These are phyloP conservation scores for Sphaerophoria rueppellii DNA, from an alignment of 2,888 invertebrate genomes.

Conservation along the genomic window DNA sequence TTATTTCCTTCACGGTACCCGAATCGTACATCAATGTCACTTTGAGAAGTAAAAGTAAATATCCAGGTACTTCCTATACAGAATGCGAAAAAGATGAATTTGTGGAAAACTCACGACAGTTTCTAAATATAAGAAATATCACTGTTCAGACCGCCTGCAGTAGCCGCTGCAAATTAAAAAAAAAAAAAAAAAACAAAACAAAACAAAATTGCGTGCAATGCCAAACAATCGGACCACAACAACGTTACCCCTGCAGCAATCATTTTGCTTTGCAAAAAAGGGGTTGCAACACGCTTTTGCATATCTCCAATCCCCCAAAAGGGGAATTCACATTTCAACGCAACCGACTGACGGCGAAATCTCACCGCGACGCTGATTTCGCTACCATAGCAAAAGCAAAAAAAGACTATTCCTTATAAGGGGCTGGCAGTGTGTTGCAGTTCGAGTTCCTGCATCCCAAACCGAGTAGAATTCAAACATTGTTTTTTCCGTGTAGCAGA, in stretches of 20 bases:
- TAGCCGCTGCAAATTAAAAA: too few species aligned
- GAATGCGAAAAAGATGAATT: slow-evolving; percentile 60
- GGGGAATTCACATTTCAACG: slow-evolving; percentile 73
- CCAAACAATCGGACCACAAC: slow-evolving; percentile 55
- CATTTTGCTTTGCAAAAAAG: slow-evolving; percentile 58
- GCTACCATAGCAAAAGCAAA: slow-evolving; percentile 51
- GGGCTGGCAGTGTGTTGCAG: slow-evolving; percentile 8
- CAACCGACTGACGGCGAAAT: slow-evolving; percentile 42
- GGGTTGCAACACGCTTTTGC: slow-evolving; percentile 73
- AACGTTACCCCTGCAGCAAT: slow-evolving; percentile 63
- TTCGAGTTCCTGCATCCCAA: slow-evolving; percentile 32
- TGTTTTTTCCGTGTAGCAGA: slow-evolving; percentile 17
- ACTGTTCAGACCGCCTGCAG: slow-evolving; percentile 30
- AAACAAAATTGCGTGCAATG: slow-evolving; percentile 44
- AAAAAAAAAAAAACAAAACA: too few species aligned
- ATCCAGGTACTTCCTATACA: slow-evolving; percentile 51
- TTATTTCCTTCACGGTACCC: too few species aligned
- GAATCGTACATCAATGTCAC: too few species aligned
- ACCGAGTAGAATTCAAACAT: not conserved
- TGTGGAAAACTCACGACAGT: slow-evolving; percentile 66
- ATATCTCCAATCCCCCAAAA: slow-evolving; percentile 68
- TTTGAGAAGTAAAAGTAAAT: slow-evolving; percentile 24
- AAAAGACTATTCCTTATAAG: not conserved
- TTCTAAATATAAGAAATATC: slow-evolving; percentile 66
- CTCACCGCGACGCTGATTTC: slow-evolving; percentile 34